Conservation (phyloP, 2,113 vertebrate genomes). For the Microtus oregoni region DNA sequence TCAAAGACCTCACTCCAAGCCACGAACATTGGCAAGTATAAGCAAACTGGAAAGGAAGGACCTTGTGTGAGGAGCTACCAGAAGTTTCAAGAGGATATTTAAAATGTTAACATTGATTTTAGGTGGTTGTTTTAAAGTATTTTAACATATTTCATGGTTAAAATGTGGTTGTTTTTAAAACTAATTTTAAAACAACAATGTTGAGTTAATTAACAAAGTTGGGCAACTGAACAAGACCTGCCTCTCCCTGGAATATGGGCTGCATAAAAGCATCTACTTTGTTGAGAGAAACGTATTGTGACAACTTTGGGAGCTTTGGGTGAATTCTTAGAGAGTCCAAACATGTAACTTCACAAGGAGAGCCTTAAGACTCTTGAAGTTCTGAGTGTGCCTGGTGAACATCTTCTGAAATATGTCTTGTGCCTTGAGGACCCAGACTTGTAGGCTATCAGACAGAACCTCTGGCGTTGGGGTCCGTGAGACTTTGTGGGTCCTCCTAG, state of each 20-base stretch:
- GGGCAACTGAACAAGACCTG: not conserved
- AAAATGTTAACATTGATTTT: not conserved
- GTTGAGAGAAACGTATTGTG: not conserved
- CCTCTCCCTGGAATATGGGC: not conserved
- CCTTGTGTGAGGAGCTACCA: too few species aligned
- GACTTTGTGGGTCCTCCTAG: too few species aligned
- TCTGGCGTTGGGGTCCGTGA: fast-evolving
- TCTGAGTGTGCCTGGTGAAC: not conserved
- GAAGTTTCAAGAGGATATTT: not conserved
- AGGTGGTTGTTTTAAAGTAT: not conserved
- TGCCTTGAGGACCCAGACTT: not conserved
- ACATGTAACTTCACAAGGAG: too few species aligned
- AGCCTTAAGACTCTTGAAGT: not conserved
- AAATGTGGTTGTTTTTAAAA: not conserved
- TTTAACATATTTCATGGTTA: not conserved
- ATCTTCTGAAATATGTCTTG: too few species aligned
- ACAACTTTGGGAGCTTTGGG: too few species aligned
- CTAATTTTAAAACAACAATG: not conserved
- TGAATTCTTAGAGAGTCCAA: not conserved
- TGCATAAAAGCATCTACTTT: too few species aligned
- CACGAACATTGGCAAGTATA: not conserved
- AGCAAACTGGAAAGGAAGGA: too few species aligned
- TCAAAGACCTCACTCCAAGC: not conserved
- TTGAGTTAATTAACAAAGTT: not conserved
- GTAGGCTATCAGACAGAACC: fast-evolving